These are phyloP conservation scores for Poecilia latipinna DNA, from an alignment of 2,113 vertebrate genomes.

Conservation along the genomic window DNA sequence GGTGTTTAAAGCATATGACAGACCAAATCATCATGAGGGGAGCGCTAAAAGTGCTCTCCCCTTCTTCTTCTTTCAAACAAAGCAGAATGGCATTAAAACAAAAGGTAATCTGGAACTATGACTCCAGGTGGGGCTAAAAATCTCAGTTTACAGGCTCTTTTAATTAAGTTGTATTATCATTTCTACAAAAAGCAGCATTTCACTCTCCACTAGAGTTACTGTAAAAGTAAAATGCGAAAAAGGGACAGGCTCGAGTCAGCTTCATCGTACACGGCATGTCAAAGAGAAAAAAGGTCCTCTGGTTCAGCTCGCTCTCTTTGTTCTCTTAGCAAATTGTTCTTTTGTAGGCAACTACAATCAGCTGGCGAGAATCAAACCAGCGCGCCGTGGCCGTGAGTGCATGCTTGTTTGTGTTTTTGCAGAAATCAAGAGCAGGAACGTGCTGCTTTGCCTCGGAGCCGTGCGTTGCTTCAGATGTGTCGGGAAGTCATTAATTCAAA, in stretches of 20 bases:
- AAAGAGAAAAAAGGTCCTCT: constrained; percentile 3
- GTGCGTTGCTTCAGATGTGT: constrained; percentile 56
- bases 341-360: constrained; percentile 48
- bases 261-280: constrained; percentile 21
- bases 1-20: no score
- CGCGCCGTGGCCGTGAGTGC: constrained; percentile 17
- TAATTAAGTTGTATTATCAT: not conserved
- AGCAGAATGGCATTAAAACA: no score
- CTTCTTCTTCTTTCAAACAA: no score
- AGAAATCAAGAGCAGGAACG: constrained; percentile 46
- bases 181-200: not conserved
- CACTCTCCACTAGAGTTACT: not conserved
- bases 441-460: constrained; percentile 42
- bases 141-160: no score
- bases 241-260: constrained; percentile 12
- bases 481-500: constrained; percentile 67
- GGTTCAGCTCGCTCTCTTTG: constrained; percentile 34
- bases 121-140: no score
- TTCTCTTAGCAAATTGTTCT: constrained; percentile 16
- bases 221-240: constrained; percentile 2
- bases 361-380: constrained; percentile 54
- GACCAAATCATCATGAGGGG: no score
- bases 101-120: no score
- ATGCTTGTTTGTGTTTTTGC: constrained; percentile 24
- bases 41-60: no score